Evolutionary conservation across 2,113 vertebrate genomes (phyloP).

Genomic region (Sterna hirundo): DNA sequence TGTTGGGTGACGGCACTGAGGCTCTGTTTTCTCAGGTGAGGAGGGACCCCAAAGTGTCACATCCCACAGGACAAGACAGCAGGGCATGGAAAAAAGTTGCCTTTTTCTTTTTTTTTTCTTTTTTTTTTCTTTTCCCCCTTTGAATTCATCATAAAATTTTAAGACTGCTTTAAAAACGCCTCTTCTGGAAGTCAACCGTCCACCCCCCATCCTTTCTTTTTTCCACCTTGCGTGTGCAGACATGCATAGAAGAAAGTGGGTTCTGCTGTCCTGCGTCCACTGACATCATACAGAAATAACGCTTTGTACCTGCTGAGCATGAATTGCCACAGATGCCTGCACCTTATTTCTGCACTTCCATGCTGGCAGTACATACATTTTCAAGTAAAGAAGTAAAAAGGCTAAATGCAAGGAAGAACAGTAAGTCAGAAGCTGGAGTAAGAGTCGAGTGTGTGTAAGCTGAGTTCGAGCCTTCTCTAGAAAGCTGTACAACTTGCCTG

Average conservation of each 20-base stretch:
- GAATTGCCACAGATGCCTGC: neutral
- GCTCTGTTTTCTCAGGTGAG: slow-evolving; percentile 72
- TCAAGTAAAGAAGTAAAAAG: neutral
- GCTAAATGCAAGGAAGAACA: neutral
- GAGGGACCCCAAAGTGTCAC: slow-evolving; percentile 6
- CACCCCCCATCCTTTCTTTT: neutral
- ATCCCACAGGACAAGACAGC: neutral
- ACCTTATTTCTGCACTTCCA: neutral
- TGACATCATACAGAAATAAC: neutral
- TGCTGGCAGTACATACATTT: neutral
- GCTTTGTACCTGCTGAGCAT: neutral
- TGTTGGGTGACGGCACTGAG: slow-evolving; percentile 54
- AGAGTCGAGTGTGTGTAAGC: neutral
- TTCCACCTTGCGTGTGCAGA: neutral
- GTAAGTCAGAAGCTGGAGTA: neutral
- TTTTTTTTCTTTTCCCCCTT: neutral
- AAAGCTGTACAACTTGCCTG: neutral
- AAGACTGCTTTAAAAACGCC: neutral
- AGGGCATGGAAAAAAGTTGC: neutral
- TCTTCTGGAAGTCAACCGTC: neutral
- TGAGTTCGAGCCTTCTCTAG: neutral
- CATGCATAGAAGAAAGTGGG: neutral
- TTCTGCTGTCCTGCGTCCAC: neutral
- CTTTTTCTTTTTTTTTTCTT: fast-evolving
- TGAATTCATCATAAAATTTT: neutral